Evolutionary conservation across 1,140 invertebrate species (phyloP), one percentile per base, ranked within the genome.

Genomic region (Pseudachorutes palmiensis): DNA sequence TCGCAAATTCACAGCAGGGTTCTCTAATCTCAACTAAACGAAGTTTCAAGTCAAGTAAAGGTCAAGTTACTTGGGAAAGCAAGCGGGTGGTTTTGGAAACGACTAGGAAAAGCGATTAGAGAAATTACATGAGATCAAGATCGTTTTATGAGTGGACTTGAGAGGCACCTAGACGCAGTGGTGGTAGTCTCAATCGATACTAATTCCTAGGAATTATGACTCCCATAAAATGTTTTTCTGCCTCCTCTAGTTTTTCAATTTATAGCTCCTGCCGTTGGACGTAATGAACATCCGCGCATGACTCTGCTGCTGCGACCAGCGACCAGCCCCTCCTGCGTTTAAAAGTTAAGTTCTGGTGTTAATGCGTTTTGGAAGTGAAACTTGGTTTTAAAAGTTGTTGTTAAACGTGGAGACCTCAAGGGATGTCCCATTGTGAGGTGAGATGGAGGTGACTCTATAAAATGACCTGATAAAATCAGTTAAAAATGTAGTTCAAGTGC

Each of bases 401-500:
- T 24, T 9, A 57, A 57, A 22, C 9, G 14, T 24, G 24, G 51
- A 22, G 51, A 57, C 51, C 5, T 22, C 51, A 57, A 57, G 51
- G 51, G 51, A 12, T 45, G 41, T 57, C 51, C 36, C 51, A 57
- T 57, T 57, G 51, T 57, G 51, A 9, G 12, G 51, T 19, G 30
- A 61, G 32, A 29, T 29, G 28, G 59, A 66, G 65, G 55, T 59
- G 67, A 68, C 49, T 68, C 48, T 65, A 68, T 59, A 64, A 64
- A 66, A 33, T 64, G 67, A 60, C 62, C 62, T 62, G 67, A 69
- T 69, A 65, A 65, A 65, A 69, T 69, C 67, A 69, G 67, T 65
- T 28, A 41, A 68, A 68, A 68, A 68, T 68, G 63, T 69, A 69
- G 67, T 69, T 69, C 67, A 69, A 65, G 14, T 65, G 2, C 24